A percentile compares a stretch with the other conserved stretches of the same genome.
Evolutionary conservation across 1,140 invertebrate genomes (phyloP).

Genomic region (Procambarus virginalis): DNA sequence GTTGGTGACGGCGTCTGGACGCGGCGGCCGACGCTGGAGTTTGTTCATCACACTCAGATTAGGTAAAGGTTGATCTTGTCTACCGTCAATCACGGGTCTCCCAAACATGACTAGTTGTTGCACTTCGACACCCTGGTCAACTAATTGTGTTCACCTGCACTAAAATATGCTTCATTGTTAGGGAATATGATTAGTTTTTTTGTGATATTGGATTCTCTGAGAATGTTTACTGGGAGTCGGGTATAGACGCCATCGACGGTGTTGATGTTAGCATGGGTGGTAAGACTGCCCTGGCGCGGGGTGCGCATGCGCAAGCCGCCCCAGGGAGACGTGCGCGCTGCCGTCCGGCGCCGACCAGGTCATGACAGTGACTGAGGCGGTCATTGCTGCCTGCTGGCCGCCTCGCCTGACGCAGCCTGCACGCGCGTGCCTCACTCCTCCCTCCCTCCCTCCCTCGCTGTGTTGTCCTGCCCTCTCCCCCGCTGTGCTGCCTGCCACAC

Average conservation of each 20-base stretch:
- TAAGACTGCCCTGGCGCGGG: not conserved
- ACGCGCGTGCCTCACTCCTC: not conserved
- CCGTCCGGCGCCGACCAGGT: not conserved
- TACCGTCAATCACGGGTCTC: not conserved
- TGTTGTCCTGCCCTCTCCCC: not conserved
- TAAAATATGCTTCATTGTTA: too few species aligned
- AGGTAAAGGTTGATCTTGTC: not conserved
- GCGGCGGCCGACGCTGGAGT: conserved; percentile 23
- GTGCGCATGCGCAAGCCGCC: not conserved
- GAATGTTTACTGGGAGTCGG: too few species aligned
- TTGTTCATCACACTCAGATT: conserved; percentile 43
- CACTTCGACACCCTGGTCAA: too few species aligned
- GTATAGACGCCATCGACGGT: too few species aligned
- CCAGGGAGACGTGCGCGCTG: not conserved
- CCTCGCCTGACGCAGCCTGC: not conserved
- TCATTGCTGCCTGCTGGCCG: not conserved
- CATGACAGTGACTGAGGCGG: not conserved
- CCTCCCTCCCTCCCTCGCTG: not conserved
- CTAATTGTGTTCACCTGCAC: too few species aligned
- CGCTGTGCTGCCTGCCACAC: too few species aligned
- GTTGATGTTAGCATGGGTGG: too few species aligned
- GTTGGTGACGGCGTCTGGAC: not conserved
- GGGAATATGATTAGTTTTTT: too few species aligned
- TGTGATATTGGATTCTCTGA: too few species aligned
- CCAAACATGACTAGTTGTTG: not conserved